These are phyloP conservation scores for Lasioglossum calceatum DNA, from an alignment of 2,888 invertebrate species.

Conservation along the genomic window DNA sequence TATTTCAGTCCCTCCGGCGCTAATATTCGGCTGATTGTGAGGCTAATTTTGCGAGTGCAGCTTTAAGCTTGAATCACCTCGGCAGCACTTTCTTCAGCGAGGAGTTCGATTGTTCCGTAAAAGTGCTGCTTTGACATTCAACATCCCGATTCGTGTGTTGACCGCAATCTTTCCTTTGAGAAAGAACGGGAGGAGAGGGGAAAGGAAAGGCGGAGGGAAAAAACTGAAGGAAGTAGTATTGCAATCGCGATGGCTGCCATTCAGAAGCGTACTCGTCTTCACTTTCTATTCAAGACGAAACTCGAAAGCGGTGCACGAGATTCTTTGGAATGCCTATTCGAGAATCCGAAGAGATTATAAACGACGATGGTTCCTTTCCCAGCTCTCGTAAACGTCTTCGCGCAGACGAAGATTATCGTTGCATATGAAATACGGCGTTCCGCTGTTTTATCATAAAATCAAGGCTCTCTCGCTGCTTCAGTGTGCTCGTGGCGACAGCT, in stretches of 20 bases:
- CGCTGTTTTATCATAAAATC: constrained; percentile 17
- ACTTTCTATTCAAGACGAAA: not conserved
- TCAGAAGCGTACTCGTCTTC: not conserved
- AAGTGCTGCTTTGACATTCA: constrained; percentile 36
- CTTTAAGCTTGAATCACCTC: constrained; percentile 15
- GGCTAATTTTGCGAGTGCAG: not conserved
- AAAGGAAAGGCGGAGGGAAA: not conserved
- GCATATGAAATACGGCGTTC: constrained; percentile 21
- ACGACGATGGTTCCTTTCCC: constrained; percentile 10
- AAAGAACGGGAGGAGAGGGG: not conserved
- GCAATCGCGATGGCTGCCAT: constrained; percentile 19
- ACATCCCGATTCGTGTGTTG: constrained; percentile 9
- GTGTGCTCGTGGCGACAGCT: not conserved
- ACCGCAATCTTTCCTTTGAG: constrained; percentile 25
- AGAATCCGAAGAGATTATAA: constrained; percentile 34
- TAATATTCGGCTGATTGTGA: not conserved
- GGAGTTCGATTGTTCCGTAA: constrained; percentile 30
- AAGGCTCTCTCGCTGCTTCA: constrained; percentile 1
- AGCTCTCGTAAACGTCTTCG: constrained; percentile 18
- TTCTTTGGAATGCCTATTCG: constrained; percentile 7
- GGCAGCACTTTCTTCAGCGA: not conserved
- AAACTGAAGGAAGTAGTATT: constrained; percentile 9
- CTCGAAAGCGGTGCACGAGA: not conserved
- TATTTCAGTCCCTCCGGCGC: not conserved
- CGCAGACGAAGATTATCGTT: constrained; percentile 12